A percentile compares a stretch with the other conserved stretches of the same genome.
Evolutionary conservation across 1,140 invertebrate species (phyloP).

Genomic region (Temnothorax longispinosus): DNA sequence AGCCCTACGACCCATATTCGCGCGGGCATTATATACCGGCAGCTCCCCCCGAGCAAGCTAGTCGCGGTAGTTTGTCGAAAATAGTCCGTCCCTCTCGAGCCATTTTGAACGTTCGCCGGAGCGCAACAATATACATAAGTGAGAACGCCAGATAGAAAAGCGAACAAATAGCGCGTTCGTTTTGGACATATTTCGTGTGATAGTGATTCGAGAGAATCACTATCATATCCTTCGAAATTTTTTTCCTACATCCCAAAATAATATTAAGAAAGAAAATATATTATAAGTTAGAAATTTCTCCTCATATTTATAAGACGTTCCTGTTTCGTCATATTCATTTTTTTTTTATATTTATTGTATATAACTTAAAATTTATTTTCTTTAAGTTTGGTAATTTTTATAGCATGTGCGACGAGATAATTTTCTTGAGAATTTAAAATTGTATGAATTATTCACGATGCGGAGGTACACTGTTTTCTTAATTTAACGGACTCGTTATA

Average conservation of each 20-base stretch:
- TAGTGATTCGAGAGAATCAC: neutral
- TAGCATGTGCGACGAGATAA: neutral
- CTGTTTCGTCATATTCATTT: neutral
- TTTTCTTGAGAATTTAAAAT: constrained; percentile 14
- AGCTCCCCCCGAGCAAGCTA: constrained; percentile 11
- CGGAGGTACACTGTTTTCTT: constrained; percentile 2
- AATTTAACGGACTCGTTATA: constrained; percentile 38
- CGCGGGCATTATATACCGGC: constrained; percentile 43
- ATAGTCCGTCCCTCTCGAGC: constrained; percentile 25
- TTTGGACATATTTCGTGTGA: neutral
- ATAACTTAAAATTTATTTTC: neutral
- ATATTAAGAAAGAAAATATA: neutral
- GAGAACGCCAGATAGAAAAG: neutral
- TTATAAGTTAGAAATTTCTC: neutral
- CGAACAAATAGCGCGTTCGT: neutral
- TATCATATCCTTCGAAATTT: neutral
- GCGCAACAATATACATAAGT: constrained; percentile 15
- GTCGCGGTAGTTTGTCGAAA: constrained; percentile 57
- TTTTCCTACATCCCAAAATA: neutral
- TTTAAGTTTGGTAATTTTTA: neutral
- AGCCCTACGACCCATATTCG: constrained; percentile 72
- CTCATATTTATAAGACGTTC: neutral
- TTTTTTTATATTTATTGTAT: neutral
- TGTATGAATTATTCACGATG: neutral
- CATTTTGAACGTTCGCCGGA: constrained; percentile 26